Base-by-base conservation (phyloP, 2,797 vertebrate species). In the Tauraco hartlaubi region DNA sequence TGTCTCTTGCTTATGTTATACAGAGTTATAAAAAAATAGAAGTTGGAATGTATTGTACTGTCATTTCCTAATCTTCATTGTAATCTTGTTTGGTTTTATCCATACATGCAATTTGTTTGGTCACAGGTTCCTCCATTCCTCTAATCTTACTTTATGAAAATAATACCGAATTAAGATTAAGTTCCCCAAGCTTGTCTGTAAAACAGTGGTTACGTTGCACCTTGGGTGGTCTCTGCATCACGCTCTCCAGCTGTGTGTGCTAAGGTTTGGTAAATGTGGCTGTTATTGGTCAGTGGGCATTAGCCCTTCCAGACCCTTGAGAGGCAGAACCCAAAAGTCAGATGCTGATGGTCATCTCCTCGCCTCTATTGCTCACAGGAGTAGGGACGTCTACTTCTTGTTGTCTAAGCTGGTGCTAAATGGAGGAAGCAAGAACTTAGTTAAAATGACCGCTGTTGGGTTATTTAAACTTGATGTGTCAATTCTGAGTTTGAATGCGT, bases 191-290 rank as follows among this genome's bases (percentile, higher is more conserved):
- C 35, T 66, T 20, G 18, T 19, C 55, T 8, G 23, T 72, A 8
- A 9, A 31, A 9, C 1, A 18, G 28, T 6, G n/a, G 10, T 26
- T 15, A 4, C 1, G 1, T 3, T 21, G 41, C n/a, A 2, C 8
- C 19, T 15, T 4, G 13, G 25, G 69, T 11, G 37, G 33, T 29
- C 55, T 21, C 55, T 13, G 74, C 41, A 19, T 16, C 3, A 1
- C 3, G 0, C 35, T 33, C 22, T 2, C 20, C 3, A 33, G 41
- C 51, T 18, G 35, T 4, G 14, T 3, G 20, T 26, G 39, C 12
- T 19, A 5, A 8, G 46, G 41, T 11, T 55, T 56, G 48, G 10
- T 67, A 11, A 46, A 46, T 9, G 28, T 4, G 10, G 26, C 48
- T 15, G 11, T 18, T 39, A 2, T 6, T 31, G 71, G 39, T 21